Percentiles rank a stretch among this genome's conserved stretches.
These are phyloP conservation scores for Struthio camelus DNA, from an alignment of 2,113 vertebrate genomes.

Conservation along the genomic window DNA sequence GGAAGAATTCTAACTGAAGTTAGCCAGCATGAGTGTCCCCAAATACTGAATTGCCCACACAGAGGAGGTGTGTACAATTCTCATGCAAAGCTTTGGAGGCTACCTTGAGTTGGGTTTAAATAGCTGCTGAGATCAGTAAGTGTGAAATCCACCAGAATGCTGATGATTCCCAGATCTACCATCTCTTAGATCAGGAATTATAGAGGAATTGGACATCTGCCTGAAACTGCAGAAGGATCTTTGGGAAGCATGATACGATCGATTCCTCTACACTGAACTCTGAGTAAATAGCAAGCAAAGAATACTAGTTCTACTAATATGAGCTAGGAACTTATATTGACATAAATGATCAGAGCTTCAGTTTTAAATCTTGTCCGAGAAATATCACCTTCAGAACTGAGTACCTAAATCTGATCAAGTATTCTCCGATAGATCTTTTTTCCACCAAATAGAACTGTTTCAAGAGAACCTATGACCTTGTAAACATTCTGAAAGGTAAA, in stretches of 20 bases:
- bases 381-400: background rate
- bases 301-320: background rate
- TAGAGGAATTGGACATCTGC: background rate
- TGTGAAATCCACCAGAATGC: background rate
- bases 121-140: background rate
- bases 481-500: background rate
- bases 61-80: background rate
- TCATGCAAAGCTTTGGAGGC: background rate
- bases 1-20: background rate
- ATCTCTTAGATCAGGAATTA: background rate
- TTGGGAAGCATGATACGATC: background rate
- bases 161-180: background rate
- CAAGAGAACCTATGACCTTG: background rate
- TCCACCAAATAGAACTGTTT: background rate
- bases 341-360: background rate
- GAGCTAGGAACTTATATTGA: background rate
- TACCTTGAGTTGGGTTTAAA: background rate
- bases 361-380: background rate
- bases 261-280: background rate
- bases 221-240: background rate
- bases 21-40: rapidly evolving
- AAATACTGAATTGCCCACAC: background rate
- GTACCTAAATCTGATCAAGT: background rate
- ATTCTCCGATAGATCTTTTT: background rate
- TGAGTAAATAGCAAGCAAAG: background rate